Evolutionary conservation across 2,113 vertebrate genomes (phyloP).

Genomic region (Sula dactylatra): DNA sequence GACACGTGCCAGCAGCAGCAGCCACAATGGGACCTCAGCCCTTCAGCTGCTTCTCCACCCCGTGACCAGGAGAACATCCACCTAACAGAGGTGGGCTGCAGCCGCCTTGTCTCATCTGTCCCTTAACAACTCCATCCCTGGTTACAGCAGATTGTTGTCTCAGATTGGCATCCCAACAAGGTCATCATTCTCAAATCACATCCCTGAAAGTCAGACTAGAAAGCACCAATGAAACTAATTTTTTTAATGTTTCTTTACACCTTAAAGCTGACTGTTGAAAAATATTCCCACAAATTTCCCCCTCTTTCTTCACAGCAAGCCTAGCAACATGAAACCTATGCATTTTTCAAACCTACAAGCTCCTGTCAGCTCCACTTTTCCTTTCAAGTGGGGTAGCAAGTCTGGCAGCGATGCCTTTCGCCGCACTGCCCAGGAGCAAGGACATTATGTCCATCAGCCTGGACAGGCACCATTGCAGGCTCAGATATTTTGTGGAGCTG

Average conservation of each 20-base stretch:
- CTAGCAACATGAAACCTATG: not conserved
- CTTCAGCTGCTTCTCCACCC: not conserved
- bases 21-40: not conserved
- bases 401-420: not conserved
- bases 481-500: not conserved
- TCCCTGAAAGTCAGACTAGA: not conserved
- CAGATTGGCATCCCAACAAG: not conserved
- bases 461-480: not conserved
- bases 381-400: not conserved
- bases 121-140: not conserved
- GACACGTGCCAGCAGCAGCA: not conserved
- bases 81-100: not conserved
- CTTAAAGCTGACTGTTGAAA: not conserved
- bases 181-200: not conserved
- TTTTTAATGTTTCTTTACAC: not conserved
- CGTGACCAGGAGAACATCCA: not conserved
- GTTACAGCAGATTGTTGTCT: not conserved
- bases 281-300: not conserved
- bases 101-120: not conserved
- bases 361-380: not conserved
- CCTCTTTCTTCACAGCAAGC: not conserved
- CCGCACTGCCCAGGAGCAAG: not conserved
- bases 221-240: not conserved
- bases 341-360: not conserved
- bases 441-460: not conserved